Conservation (phyloP, 2,888 invertebrate species). For the Megamerina dolium region DNA sequence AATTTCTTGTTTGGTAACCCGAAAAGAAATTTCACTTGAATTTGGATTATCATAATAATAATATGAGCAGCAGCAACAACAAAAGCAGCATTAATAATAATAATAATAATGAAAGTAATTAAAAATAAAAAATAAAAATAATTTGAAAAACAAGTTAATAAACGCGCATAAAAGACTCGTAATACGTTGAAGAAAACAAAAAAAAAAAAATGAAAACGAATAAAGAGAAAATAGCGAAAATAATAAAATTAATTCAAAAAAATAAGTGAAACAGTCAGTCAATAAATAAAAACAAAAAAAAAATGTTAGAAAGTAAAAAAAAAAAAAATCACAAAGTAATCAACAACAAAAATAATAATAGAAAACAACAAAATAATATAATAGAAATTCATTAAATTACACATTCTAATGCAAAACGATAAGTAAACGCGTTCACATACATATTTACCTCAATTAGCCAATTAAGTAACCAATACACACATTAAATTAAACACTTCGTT, state of each 20-base stretch:
- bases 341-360: slow-evolving; percentile 1
- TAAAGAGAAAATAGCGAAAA: not conserved
- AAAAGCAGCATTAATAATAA: not conserved
- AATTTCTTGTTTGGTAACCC: too few relatives aligned
- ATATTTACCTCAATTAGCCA: not conserved
- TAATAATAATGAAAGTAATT: not conserved
- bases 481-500: slow-evolving; percentile 9
- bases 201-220: slow-evolving; percentile 1
- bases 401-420: not conserved
- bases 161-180: not conserved
- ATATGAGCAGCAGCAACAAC: not conserved
- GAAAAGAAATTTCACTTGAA: too few relatives aligned
- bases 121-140: not conserved
- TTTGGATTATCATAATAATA: not conserved
- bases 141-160: not conserved
- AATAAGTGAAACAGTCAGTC: not conserved
- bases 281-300: not conserved
- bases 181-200: not conserved
- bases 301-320: slow-evolving; percentile 9
- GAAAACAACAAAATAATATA: slow-evolving; percentile 1
- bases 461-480: not conserved
- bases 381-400: not conserved
- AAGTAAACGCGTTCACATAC: not conserved
- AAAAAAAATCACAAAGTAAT: not conserved
- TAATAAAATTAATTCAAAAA: not conserved